A percentile compares a stretch with the other conserved stretches of the same genome.
phyloP scores from a whole-genome alignment of 1,140 invertebrate species.

The Wasmannia auropunctata region DNA sequence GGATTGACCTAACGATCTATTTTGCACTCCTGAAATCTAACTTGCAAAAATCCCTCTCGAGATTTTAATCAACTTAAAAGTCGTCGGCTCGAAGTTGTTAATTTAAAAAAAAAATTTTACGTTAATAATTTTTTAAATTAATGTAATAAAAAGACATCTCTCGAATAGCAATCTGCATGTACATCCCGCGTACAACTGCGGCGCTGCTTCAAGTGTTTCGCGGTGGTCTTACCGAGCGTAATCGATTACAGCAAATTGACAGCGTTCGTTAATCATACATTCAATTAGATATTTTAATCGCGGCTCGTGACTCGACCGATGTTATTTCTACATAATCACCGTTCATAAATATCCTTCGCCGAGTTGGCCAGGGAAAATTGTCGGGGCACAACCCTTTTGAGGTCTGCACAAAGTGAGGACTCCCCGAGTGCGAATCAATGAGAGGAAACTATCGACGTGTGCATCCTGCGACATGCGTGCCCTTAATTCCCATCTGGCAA shows the following conservation, averaged over 20 bases:
- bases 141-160: slow-evolving; percentile 1
- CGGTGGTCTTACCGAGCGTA: slow-evolving; percentile 25
- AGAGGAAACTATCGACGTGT: slow-evolving; percentile 41
- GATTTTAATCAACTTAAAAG: not conserved
- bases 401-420: slow-evolving; percentile 7
- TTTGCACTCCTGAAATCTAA: not conserved
- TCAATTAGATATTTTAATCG: slow-evolving; percentile 58
- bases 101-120: not conserved
- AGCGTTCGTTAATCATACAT: slow-evolving; percentile 51
- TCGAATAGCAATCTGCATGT: not conserved
- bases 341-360: slow-evolving; percentile 48
- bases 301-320: slow-evolving; percentile 10
- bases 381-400: slow-evolving; percentile 27
- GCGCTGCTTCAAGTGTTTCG: not conserved
- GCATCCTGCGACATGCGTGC: slow-evolving; percentile 34
- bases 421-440: slow-evolving; percentile 26
- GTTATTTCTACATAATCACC: slow-evolving; percentile 46
- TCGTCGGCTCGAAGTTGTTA: not conserved
- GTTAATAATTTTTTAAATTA: not conserved
- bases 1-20: not conserved
- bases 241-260: slow-evolving; percentile 44
- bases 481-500: slow-evolving; percentile 14
- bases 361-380: not conserved
- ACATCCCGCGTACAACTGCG: not conserved
- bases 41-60: not conserved